A percentile compares a stretch with the other conserved stretches of the same genome.
phyloP scores from a whole-genome alignment of 2,888 invertebrate genomes.

The Tortrix viridana region DNA sequence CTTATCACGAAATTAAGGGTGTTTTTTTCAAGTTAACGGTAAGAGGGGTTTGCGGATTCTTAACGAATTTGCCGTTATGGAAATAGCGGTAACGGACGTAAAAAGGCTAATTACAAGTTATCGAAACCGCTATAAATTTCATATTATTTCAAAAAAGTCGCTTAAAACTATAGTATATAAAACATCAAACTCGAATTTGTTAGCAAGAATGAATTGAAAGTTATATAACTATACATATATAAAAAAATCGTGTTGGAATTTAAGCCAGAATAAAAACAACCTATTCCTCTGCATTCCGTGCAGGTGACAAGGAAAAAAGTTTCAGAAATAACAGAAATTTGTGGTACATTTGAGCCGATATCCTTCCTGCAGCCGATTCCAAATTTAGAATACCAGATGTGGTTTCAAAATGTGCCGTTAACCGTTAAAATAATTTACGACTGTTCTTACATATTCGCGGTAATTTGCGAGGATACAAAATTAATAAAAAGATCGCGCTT shows the following conservation, averaged over 20 bases:
- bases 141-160: too few relatives aligned
- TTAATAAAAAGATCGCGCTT: too few relatives aligned
- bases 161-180: too few relatives aligned
- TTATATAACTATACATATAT: not conserved
- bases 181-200: too few relatives aligned
- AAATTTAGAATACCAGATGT: constrained; percentile 15
- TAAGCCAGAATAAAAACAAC: not conserved
- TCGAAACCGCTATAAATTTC: too few relatives aligned
- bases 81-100: constrained; percentile 27
- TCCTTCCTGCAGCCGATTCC: constrained; percentile 4
- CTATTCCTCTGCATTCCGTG: not conserved
- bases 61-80: constrained; percentile 28
- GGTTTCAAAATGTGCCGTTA: constrained; percentile 3
- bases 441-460: not conserved
- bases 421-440: constrained; percentile 3
- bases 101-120: not conserved
- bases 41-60: constrained; percentile 26
- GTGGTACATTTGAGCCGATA: constrained; percentile 18
- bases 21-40: constrained; percentile 39
- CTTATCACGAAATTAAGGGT: constrained; percentile 40
- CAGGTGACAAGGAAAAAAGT: constrained; percentile 5
- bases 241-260: not conserved
- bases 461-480: too few relatives aligned
- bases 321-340: constrained; percentile 8
- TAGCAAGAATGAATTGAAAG: too few relatives aligned